Evolutionary conservation across 2,888 invertebrate species (phyloP), one percentile per base, ranked within the genome.

Genomic region (Pemphredon lugubris): DNA sequence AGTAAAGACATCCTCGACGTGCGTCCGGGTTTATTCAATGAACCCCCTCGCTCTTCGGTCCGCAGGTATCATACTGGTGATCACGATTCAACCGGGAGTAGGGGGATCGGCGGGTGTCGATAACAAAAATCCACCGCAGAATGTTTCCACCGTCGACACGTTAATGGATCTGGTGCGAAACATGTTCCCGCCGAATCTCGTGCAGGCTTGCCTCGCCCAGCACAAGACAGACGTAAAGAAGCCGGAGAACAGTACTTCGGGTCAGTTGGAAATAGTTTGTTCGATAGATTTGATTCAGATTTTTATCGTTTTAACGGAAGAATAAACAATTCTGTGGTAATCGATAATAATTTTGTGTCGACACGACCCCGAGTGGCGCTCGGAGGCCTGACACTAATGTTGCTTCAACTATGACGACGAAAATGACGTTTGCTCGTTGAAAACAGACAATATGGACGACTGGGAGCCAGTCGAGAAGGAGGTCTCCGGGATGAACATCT

Each of bases 101-200:
- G 86, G 90, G 0, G 77, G 87, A 72, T 84, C 86, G 26, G 75
- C 82, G 1, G 83, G 88, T 63, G 90, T 90, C 61, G 90, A 90
- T 21, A 74, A 87, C 13, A 73, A 60, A 18, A 75, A 71, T 13
- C 76, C 75, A 5, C 88, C 91, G 30, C 92, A 93, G 61, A 93
- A 93, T 77, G 95, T 95, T 61, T 93, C 95, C 60, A 97, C 98
- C 0, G 93, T 94, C 0, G 98, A 98, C 87, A 98, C 98, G 0
- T 91, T 98, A 63, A 93, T 98, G 91, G 98, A 98, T 91, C 92
- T 98, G 80, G 92, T 97, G 82, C 94, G 98, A 95, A 98, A 97
- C 88, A 93, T 98, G 91, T 97, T 98, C 87, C 97, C 97, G 23
- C 96, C 96, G 82, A 98, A 98, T 91, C 92, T 98, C 70, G 93